Percentiles rank a stretch among this genome's conserved stretches.
Evolutionary conservation across 2,113 vertebrate genomes (phyloP).

Genomic region (Gallinago undulata): DNA sequence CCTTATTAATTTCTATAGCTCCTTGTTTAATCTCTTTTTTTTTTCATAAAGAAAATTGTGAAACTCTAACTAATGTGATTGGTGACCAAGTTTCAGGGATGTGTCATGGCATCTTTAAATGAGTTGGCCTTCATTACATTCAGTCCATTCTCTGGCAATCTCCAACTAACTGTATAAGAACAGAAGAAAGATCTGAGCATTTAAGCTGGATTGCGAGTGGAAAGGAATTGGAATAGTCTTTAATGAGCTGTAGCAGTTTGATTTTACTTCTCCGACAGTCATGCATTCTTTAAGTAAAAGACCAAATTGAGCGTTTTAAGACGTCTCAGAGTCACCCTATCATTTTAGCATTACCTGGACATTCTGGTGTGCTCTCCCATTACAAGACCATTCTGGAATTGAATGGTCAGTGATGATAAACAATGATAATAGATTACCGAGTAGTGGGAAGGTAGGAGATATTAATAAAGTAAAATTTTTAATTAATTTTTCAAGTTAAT

Average conservation of each 20-base stretch:
- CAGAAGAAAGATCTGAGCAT: not conserved
- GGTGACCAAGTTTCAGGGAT: not conserved
- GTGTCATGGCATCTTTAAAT: not conserved
- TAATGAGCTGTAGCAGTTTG: not conserved
- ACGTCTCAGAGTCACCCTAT: not conserved
- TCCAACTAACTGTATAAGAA: not conserved
- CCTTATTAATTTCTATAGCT: not conserved
- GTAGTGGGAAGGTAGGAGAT: slow-evolving; percentile 54
- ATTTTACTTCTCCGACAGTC: not conserved
- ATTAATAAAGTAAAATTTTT: slow-evolving; percentile 80
- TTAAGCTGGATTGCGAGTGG: not conserved
- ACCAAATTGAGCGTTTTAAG: not conserved
- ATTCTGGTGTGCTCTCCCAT: not conserved
- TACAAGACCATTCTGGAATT: slow-evolving; percentile 2
- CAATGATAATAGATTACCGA: slow-evolving; percentile 65
- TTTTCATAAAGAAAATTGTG: not conserved
- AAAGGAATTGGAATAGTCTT: not conserved
- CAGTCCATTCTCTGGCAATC: not conserved
- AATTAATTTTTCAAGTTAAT: slow-evolving; percentile 87
- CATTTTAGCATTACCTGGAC: not conserved
- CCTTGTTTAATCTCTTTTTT: not conserved
- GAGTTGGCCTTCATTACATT: not conserved
- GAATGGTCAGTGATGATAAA: slow-evolving; percentile 76
- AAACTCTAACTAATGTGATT: not conserved
- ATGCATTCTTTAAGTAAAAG: not conserved